Conservation (phyloP, 1,140 invertebrate species). For the Plectrocnemia conspersa region DNA sequence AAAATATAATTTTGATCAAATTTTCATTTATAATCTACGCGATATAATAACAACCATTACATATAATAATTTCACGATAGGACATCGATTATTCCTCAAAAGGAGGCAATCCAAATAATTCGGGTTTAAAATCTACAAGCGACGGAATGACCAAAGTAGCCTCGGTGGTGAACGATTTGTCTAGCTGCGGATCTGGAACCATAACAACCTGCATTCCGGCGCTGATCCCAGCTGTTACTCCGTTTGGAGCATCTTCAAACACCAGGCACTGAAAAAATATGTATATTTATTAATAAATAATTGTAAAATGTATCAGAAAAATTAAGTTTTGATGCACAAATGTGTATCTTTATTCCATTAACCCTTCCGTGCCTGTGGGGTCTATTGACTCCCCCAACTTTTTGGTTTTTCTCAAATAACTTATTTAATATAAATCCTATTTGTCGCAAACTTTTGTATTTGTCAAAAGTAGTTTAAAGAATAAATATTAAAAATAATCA, state of each 20-base stretch:
- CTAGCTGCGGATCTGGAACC: constrained; percentile 70
- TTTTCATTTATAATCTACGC: background rate
- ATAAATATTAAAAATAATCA: no score
- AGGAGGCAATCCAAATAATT: constrained; percentile 82
- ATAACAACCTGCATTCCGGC: constrained; percentile 88
- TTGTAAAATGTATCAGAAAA: no score
- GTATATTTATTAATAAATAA: no score
- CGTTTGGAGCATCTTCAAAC: constrained; percentile 90
- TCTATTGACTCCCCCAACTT: no score
- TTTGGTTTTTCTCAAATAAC: no score
- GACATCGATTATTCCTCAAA: constrained; percentile 48
- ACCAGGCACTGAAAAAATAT: constrained; percentile 74
- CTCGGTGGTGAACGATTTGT: constrained; percentile 53
- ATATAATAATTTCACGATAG: no score
- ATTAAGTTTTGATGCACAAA: no score
- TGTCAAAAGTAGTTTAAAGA: no score
- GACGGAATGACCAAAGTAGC: constrained; percentile 70
- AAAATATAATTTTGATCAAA: background rate
- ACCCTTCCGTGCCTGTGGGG: no score
- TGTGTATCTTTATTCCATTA: no score
- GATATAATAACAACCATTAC: background rate
- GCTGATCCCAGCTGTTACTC: constrained; percentile 68
- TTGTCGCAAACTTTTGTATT: no score
- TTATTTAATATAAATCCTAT: no score
- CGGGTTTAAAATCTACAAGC: constrained; percentile 77